Conservation (phyloP, 2,888 invertebrate genomes). For the Agapostemon virescens region DNA sequence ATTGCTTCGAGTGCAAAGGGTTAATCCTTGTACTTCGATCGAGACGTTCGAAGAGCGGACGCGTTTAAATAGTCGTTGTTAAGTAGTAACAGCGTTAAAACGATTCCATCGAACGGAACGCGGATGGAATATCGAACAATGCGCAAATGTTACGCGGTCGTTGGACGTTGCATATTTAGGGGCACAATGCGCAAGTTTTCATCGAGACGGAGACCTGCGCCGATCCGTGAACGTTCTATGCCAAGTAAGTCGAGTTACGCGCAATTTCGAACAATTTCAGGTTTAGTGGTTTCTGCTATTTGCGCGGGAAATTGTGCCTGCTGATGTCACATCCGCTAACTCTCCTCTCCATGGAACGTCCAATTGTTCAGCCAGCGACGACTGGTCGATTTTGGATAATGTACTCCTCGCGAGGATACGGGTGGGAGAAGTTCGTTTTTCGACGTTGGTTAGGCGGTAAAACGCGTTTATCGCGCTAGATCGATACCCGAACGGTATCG, state of each 20-base stretch:
- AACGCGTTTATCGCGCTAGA: neutral
- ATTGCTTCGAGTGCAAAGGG: too few species aligned
- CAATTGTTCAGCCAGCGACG: conserved; percentile 70
- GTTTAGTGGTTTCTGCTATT: conserved; percentile 79
- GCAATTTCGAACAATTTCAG: conserved; percentile 77
- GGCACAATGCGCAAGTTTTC: conserved; percentile 9
- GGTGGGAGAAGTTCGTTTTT: conserved; percentile 4
- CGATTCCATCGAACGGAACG: neutral
- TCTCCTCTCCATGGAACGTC: conserved; percentile 64
- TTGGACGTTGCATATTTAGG: neutral
- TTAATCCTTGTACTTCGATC: too few species aligned
- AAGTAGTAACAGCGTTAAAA: neutral
- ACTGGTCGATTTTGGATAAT: conserved; percentile 60
- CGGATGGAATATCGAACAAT: neutral
- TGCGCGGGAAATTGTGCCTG: conserved; percentile 79
- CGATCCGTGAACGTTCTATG: conserved; percentile 65
- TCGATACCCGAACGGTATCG: neutral
- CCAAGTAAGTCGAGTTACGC: conserved; percentile 71
- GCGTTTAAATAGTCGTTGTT: too few species aligned
- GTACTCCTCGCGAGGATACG: conserved; percentile 21
- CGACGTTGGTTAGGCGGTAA: neutral
- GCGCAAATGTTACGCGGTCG: neutral
- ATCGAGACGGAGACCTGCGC: conserved; percentile 40
- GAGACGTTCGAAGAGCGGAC: too few species aligned
- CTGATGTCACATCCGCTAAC: conserved; percentile 79